Percentiles rank a stretch among this genome's conserved stretches.
These are phyloP conservation scores for Darevskia mixta DNA, from an alignment of 2,797 vertebrate genomes.

Conservation along the genomic window DNA sequence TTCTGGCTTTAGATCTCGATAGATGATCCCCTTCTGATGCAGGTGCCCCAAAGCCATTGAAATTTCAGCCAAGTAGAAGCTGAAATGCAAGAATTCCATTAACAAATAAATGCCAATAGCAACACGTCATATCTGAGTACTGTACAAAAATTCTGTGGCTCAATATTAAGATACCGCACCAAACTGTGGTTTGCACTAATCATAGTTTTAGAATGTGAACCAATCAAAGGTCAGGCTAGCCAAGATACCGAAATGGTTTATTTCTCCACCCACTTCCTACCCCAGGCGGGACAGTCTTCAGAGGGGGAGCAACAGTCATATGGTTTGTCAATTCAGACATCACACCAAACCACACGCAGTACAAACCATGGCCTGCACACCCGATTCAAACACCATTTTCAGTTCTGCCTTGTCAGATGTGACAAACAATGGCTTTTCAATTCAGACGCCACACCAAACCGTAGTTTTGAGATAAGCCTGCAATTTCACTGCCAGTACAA, in stretches of 20 bases:
- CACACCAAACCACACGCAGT: neutral
- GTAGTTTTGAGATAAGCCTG: neutral
- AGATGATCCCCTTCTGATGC: conserved; percentile 99
- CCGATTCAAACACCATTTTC: neutral
- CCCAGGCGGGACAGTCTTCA: neutral
- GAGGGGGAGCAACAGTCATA: neutral
- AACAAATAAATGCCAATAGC: conserved; percentile 63
- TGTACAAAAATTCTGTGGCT: too few relatives aligned
- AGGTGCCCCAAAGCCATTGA: conserved; percentile 99
- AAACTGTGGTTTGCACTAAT: neutral
- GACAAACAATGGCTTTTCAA: neutral
- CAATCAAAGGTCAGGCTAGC: neutral
- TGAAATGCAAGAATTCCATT: conserved; percentile 78
- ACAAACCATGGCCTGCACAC: neutral
- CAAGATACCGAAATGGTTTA: neutral
- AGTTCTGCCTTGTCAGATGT: neutral
- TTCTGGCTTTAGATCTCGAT: conserved; percentile 98
- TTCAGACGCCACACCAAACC: neutral
- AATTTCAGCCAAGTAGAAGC: conserved; percentile 99
- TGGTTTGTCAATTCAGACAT: neutral
- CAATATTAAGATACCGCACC: too few relatives aligned
- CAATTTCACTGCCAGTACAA: neutral
- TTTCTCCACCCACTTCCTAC: neutral
- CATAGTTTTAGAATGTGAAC: neutral
- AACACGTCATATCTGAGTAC: neutral